These are phyloP conservation scores for Micrasema longulum DNA, from an alignment of 1,140 invertebrate species.

Conservation along the genomic window DNA sequence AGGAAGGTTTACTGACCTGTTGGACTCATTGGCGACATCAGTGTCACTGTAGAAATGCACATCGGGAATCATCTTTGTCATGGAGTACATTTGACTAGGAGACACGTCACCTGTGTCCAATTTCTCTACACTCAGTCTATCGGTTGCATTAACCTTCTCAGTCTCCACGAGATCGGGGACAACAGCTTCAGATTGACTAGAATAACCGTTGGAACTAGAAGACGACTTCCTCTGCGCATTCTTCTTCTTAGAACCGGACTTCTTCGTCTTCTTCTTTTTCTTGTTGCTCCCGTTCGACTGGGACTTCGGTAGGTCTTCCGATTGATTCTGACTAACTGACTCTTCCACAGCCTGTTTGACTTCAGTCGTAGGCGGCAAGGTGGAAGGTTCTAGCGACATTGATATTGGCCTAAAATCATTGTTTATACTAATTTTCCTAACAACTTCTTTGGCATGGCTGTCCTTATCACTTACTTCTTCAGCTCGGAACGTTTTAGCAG, in stretches of 20 bases:
- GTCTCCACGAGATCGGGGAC: slow-evolving; percentile 56
- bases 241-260: slow-evolving; percentile 82
- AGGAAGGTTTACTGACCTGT: slow-evolving; percentile 68
- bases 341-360: slow-evolving; percentile 56
- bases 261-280: slow-evolving; percentile 83
- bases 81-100: slow-evolving; percentile 28
- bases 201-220: slow-evolving; percentile 63
- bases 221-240: slow-evolving; percentile 78
- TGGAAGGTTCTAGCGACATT: slow-evolving; percentile 58
- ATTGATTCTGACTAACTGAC: slow-evolving; percentile 51
- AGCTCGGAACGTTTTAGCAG: slow-evolving; percentile 63
- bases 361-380: slow-evolving; percentile 60
- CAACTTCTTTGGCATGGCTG: slow-evolving; percentile 63
- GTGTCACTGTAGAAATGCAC: slow-evolving; percentile 94
- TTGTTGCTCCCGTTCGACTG: slow-evolving; percentile 71
- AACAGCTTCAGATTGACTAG: slow-evolving; percentile 65
- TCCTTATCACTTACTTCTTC: slow-evolving; percentile 62
- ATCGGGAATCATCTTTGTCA: slow-evolving; percentile 61
- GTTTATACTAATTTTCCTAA: slow-evolving; percentile 69
- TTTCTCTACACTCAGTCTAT: slow-evolving; percentile 36
- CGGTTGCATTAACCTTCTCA: slow-evolving; percentile 33
- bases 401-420: slow-evolving; percentile 73
- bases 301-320: slow-evolving; percentile 61
- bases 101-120: slow-evolving; percentile 39
- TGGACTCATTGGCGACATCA: slow-evolving; percentile 74